phyloP scores from a whole-genome alignment of 2,888 invertebrate species.

The Glaucopsyche alexis region DNA sequence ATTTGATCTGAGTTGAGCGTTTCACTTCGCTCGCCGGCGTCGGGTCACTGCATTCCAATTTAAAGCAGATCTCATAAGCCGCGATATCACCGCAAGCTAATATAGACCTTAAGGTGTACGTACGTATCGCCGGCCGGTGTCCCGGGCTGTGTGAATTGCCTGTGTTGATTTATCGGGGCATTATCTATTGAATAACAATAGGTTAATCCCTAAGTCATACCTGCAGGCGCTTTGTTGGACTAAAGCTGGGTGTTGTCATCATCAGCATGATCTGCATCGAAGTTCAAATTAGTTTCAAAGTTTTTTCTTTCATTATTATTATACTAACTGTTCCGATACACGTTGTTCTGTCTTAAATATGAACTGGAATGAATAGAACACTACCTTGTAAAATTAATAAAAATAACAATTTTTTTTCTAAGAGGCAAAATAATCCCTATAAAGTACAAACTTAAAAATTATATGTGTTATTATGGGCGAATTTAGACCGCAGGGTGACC shows the following conservation, averaged over 20 bases:
- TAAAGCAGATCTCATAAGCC: constrained; percentile 1
- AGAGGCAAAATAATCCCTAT: too few species aligned
- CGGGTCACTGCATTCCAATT: constrained; percentile 21
- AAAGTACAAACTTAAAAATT: too few species aligned
- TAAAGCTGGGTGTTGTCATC: background rate
- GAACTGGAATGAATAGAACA: too few species aligned
- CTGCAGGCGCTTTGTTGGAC: constrained; percentile 7
- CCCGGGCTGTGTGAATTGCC: background rate
- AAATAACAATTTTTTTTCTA: too few species aligned
- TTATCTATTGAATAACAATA: constrained; percentile 27
- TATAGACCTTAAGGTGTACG: background rate
- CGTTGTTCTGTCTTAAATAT: too few species aligned
- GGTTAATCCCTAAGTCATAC: constrained; percentile 3
- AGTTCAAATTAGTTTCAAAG: too few species aligned
- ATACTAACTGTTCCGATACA: too few species aligned
- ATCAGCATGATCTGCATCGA: background rate
- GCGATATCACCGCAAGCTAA: background rate
- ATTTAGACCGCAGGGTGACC: too few species aligned
- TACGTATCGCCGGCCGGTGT: background rate
- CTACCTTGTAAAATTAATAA: too few species aligned
- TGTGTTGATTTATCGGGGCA: constrained; percentile 22
- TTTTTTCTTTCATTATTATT: too few species aligned
- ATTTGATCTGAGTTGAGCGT: constrained; percentile 13
- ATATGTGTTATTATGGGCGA: too few species aligned
- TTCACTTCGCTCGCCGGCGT: constrained; percentile 5